Evolutionary conservation across 2,888 invertebrate species (phyloP), one percentile per base, ranked within the genome.

Genomic region (Diadromus collaris): DNA sequence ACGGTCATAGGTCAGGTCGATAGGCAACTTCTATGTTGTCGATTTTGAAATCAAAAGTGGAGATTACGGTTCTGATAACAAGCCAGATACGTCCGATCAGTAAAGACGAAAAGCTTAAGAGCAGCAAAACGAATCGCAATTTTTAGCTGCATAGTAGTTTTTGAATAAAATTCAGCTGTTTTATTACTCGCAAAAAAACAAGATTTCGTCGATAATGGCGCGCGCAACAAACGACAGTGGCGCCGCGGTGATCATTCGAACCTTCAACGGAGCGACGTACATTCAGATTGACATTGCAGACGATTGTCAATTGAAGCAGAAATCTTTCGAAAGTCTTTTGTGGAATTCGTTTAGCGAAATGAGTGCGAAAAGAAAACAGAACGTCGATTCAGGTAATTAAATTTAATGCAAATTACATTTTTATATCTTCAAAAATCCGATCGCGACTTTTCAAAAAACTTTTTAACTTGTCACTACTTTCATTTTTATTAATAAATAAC

Each of bases 211-310:
- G 27, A 79, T 83, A 41, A 82, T 84, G 80, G 82, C 81, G 56
- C 83, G 81, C 48, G 74, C 81, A 44, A 10, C 79, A 46, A 82
- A 81, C 80, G 82, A 75, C 34, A 70, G 83, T 78, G 82, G 83
- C 83, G 84, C 84, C 69, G 77, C 82, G 54, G 76, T 83, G n/a
- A 80, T 83, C 67, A 78, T 82, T 71, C 79, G 81, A 38, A 76
- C 78, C 38, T 78, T 80, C 56, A 78, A 82, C 34, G 71, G 69
- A 34, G 71, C 76, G n/a, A 82, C 81, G 10, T 80, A 81, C 69
- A 78, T 84, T 71, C 70, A 71, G 61, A 83, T 83, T 79, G 83
- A 82, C 72, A 80, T 79, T 27, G 71, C 72, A 21, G 80, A 80
- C 68, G 76, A 64, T 58, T 69, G 71, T 75, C 63, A 69, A 65